Conservation (phyloP, 2,113 vertebrate genomes). For the Aythya baeri region DNA sequence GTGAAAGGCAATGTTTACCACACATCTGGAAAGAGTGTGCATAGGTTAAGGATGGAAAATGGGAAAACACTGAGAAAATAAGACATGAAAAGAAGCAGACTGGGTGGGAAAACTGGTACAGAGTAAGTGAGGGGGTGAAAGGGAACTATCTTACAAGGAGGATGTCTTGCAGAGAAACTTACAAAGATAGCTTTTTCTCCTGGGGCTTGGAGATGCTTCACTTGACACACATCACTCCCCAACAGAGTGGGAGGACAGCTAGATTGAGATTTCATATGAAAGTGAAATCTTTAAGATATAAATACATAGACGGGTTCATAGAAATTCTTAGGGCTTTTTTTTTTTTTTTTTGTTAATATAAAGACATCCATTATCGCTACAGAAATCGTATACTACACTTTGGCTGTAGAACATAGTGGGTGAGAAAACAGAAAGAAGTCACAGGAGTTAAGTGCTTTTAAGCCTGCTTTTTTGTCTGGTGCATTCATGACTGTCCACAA, state of each 20-base stretch:
- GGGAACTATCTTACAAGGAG: not conserved
- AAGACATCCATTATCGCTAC: not conserved
- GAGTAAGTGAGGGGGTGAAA: conserved; percentile 19
- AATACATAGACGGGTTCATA: conserved; percentile 15
- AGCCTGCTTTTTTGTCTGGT: not conserved
- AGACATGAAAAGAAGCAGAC: conserved; percentile 65
- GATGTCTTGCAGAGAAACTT: not conserved
- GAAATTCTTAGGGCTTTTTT: not conserved
- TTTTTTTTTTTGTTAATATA: not conserved
- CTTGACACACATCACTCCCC: conserved; percentile 58
- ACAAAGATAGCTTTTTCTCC: conserved; percentile 58
- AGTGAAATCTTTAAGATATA: conserved; percentile 55
- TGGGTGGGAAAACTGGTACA: conserved; percentile 45
- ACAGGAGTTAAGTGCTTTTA: not conserved
- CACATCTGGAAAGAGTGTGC: conserved; percentile 75
- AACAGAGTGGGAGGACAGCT: conserved; percentile 63
- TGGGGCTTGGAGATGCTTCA: not conserved
- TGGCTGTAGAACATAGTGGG: not conserved
- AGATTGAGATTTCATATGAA: conserved; percentile 25
- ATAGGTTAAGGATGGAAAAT: conserved; percentile 54
- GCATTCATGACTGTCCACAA: not conserved
- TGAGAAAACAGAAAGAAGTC: not conserved
- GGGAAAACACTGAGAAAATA: conserved; percentile 52
- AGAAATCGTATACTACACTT: not conserved
- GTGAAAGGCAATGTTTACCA: conserved; percentile 56